Evolutionary conservation across 1,140 invertebrate genomes (phyloP).

Genomic region (Drosophila equinoxialis): DNA sequence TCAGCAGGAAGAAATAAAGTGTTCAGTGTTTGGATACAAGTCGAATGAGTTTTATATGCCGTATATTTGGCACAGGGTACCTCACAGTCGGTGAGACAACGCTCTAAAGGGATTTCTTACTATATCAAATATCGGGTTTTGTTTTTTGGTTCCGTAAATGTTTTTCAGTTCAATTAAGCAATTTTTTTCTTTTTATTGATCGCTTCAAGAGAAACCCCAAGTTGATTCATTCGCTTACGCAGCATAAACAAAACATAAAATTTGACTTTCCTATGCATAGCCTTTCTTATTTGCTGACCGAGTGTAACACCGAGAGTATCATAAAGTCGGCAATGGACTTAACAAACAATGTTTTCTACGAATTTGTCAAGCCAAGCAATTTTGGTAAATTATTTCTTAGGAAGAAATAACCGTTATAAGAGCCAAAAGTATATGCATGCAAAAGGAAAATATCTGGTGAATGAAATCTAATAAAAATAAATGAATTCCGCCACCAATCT

Average conservation of each 20-base stretch:
- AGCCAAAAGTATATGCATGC: constrained; percentile 15
- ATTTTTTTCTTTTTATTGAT: constrained; percentile 7
- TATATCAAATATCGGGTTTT: constrained; percentile 53
- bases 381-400: constrained; percentile 8
- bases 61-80: neutral
- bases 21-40: too few species aligned
- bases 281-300: neutral
- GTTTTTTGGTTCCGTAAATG: constrained; percentile 33
- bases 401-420: neutral
- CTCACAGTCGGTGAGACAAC: neutral
- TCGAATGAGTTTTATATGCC: too few species aligned
- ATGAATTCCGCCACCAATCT: neutral
- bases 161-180: constrained; percentile 46
- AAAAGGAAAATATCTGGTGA: neutral
- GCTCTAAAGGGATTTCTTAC: too few species aligned
- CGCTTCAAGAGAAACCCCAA: constrained; percentile 30
- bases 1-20: too few species aligned
- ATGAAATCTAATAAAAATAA: neutral
- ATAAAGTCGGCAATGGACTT: neutral
- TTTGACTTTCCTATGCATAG: neutral
- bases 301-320: too few species aligned
- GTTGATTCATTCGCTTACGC: constrained; percentile 14
- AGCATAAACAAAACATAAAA: constrained; percentile 21
- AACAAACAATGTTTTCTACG: neutral
- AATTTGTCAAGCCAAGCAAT: constrained; percentile 2